A percentile compares a stretch with the other conserved stretches of the same genome.
Conservation (phyloP, 2,888 invertebrate species). For the Cerceris rybyensis region DNA sequence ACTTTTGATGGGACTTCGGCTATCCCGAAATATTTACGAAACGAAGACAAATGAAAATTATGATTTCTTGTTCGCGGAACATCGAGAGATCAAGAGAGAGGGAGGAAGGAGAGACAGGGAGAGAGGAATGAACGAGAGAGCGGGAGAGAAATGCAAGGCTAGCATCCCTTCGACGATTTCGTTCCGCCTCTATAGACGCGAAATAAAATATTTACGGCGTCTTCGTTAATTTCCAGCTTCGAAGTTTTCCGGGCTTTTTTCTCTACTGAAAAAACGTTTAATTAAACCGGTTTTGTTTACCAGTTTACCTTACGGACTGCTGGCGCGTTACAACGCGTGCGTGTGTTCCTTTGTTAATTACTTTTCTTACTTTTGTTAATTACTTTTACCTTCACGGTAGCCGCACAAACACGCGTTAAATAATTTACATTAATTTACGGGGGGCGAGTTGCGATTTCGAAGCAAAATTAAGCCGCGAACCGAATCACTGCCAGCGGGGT, state of each 20-base stretch:
- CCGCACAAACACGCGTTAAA: slow-evolving; percentile 4
- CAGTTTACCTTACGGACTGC: slow-evolving; percentile 47
- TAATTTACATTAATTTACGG: background rate
- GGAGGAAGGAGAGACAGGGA: no score
- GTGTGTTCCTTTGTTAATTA: slow-evolving; percentile 52
- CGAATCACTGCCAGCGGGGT: background rate
- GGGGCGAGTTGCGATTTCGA: background rate
- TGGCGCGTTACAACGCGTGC: slow-evolving; percentile 39
- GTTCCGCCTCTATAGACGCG: slow-evolving; percentile 9
- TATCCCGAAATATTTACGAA: slow-evolving; percentile 54
- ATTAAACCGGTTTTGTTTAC: slow-evolving; percentile 57
- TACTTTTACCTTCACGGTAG: slow-evolving; percentile 14
- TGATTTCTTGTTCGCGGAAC: slow-evolving; percentile 52
- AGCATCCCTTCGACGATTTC: background rate
- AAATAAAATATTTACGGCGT: slow-evolving; percentile 56
- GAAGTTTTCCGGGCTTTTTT: slow-evolving; percentile 32
- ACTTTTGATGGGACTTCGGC: slow-evolving; percentile 53
- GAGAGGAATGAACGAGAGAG: no score
- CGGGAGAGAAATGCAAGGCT: no score
- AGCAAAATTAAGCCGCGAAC: background rate
- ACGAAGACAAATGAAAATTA: slow-evolving; percentile 60
- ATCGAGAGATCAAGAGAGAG: background rate
- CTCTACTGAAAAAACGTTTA: slow-evolving; percentile 39
- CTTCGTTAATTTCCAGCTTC: slow-evolving; percentile 53
- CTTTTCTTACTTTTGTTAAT: slow-evolving; percentile 45